Evolutionary conservation across 2,797 vertebrate species (phyloP).

Genomic region (Lacerta viridis): DNA sequence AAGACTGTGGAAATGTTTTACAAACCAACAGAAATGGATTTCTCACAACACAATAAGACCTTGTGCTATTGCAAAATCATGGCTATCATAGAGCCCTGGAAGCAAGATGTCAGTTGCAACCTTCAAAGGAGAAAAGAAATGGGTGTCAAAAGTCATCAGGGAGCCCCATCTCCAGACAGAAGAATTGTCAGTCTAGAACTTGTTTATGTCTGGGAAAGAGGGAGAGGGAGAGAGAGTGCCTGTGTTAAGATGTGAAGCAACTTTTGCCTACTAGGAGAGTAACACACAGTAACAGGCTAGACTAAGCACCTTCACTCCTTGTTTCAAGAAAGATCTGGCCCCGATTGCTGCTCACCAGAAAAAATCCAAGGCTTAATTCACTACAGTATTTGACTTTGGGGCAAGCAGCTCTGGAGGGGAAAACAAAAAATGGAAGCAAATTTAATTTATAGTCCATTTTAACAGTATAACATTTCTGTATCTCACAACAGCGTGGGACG

Average conservation of each 20-base stretch:
- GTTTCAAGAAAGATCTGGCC: background rate
- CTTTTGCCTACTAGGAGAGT: background rate
- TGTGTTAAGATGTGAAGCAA: background rate
- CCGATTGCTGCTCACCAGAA: background rate
- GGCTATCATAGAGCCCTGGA: background rate
- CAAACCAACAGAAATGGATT: too few relatives aligned
- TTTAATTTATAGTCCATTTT: background rate
- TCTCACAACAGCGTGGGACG: background rate
- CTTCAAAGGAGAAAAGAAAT: background rate
- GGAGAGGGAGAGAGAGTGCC: background rate
- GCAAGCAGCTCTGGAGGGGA: background rate
- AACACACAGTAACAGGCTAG: background rate
- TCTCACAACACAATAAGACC: too few relatives aligned
- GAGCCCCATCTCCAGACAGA: slow-evolving; percentile 15
- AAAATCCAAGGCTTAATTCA: background rate
- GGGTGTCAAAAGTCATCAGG: slow-evolving; percentile 17
- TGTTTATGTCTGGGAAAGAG: background rate
- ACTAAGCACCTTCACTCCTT: background rate
- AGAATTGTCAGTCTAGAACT: background rate
- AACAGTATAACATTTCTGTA: background rate
- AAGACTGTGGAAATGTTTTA: too few relatives aligned
- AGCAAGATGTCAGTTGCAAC: background rate
- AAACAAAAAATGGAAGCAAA: background rate
- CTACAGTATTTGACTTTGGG: background rate
- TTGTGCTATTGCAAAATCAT: background rate